A percentile compares a stretch with the other conserved stretches of the same genome.
Evolutionary conservation across 2,888 invertebrate species (phyloP).

Genomic region (Brachypalpus laphriformis): DNA sequence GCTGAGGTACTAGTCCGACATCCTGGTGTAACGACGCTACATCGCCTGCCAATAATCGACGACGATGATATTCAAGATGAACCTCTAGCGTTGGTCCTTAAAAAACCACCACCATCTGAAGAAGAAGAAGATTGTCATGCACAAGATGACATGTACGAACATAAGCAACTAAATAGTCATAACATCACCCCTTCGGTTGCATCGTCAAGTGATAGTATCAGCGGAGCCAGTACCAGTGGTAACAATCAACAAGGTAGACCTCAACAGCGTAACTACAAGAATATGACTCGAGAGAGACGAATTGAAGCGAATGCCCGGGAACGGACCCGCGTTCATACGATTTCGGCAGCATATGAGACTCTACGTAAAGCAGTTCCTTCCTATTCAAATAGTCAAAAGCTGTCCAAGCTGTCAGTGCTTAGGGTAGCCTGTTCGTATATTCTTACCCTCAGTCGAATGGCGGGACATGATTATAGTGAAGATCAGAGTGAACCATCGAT

Average conservation of each 20-base stretch:
- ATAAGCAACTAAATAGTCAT: slow-evolving; percentile 56
- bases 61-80: slow-evolving; percentile 84
- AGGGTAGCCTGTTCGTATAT: slow-evolving; percentile 97
- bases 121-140: slow-evolving; percentile 43
- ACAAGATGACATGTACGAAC: slow-evolving; percentile 62
- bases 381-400: slow-evolving; percentile 96
- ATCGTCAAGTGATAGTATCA: slow-evolving; percentile 74
- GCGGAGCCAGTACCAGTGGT: slow-evolving; percentile 62
- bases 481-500: slow-evolving; percentile 86
- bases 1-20: slow-evolving; percentile 82
- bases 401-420: slow-evolving; percentile 95
- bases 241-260: slow-evolving; percentile 80
- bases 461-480: slow-evolving; percentile 87
- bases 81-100: slow-evolving; percentile 86
- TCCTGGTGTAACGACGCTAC: slow-evolving; percentile 82
- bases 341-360: slow-evolving; percentile 97
- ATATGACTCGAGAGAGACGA: slow-evolving; percentile 95
- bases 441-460: slow-evolving; percentile 91
- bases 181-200: slow-evolving; percentile 66
- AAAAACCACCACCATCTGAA: slow-evolving; percentile 77
- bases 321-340: slow-evolving; percentile 96
- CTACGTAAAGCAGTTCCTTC: slow-evolving; percentile 92
- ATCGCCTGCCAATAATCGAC: slow-evolving; percentile 77
- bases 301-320: slow-evolving; percentile 98
- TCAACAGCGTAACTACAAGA: slow-evolving; percentile 95